phyloP scores from a whole-genome alignment of 2,113 vertebrate genomes.

The Pampusana beccarii region DNA sequence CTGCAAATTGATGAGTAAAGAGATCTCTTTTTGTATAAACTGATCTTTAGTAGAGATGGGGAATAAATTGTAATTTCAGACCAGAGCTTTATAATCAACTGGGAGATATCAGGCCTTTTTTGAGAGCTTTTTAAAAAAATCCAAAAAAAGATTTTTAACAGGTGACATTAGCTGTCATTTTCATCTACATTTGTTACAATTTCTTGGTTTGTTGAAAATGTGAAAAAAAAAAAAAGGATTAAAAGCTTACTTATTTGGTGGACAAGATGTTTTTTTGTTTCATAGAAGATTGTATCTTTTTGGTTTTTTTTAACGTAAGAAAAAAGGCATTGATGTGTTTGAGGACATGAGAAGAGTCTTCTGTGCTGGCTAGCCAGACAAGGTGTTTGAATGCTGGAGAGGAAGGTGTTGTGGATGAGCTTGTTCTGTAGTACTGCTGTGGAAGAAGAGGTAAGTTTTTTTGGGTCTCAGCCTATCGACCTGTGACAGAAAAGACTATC shows the following conservation, averaged over 20 bases:
- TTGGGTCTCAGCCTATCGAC: background rate
- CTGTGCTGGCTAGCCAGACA: too few relatives aligned
- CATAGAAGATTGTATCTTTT: too few relatives aligned
- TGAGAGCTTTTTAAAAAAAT: background rate
- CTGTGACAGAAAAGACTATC: background rate
- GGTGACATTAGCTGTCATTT: background rate
- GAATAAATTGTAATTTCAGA: background rate
- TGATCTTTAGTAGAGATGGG: background rate
- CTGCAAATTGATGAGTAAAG: background rate
- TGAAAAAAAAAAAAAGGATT: rapidly evolving
- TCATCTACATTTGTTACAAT: background rate
- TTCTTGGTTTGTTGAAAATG: background rate
- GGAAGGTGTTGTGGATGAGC: background rate
- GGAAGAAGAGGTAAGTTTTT: background rate
- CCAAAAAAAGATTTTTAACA: background rate
- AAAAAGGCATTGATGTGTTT: too few relatives aligned
- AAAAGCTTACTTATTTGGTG: background rate
- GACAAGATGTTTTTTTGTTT: background rate
- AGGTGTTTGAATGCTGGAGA: too few relatives aligned
- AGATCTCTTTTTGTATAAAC: background rate
- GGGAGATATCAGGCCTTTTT: background rate
- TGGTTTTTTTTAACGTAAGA: too few relatives aligned
- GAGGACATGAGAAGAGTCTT: too few relatives aligned
- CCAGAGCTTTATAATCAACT: background rate
- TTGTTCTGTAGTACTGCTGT: background rate